These are phyloP conservation scores for Cephus runcator DNA, from an alignment of 2,888 invertebrate species.

Conservation along the genomic window DNA sequence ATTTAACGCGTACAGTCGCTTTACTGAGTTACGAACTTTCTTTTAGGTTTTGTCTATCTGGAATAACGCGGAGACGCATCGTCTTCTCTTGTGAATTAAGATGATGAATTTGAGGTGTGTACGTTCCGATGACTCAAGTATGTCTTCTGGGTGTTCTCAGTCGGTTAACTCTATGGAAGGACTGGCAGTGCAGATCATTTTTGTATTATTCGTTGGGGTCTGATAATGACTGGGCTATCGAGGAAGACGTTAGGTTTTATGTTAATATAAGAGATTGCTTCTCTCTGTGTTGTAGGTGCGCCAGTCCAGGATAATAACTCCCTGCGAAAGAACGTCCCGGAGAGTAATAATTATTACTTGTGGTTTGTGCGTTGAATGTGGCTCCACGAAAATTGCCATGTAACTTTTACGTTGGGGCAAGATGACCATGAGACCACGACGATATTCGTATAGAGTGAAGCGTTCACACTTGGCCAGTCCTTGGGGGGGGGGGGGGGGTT, in stretches of 20 bases:
- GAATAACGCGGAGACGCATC: neutral
- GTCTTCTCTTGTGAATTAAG: neutral
- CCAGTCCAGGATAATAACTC: conserved; percentile 56
- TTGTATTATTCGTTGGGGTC: neutral
- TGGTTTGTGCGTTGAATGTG: neutral
- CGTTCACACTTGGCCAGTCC: neutral
- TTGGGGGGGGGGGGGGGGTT: neutral
- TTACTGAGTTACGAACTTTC: neutral
- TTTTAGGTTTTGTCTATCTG: neutral
- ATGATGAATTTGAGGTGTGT: neutral
- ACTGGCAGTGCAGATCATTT: neutral
- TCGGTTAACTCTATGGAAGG: neutral
- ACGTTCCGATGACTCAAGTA: neutral
- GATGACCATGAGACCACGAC: neutral
- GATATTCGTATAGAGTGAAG: neutral
- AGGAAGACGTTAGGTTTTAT: conserved; percentile 48
- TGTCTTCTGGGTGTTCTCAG: neutral
- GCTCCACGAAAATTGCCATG: neutral
- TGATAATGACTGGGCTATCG: neutral
- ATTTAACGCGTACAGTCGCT: neutral
- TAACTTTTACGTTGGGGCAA: neutral
- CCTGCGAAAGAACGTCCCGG: conserved; percentile 8
- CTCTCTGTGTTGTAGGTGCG: conserved; percentile 36
- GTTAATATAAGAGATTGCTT: conserved; percentile 40
- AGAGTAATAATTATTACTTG: conserved; percentile 49